Conservation (phyloP, 2,888 invertebrate species). For the Eumacrocentrus americanus region DNA sequence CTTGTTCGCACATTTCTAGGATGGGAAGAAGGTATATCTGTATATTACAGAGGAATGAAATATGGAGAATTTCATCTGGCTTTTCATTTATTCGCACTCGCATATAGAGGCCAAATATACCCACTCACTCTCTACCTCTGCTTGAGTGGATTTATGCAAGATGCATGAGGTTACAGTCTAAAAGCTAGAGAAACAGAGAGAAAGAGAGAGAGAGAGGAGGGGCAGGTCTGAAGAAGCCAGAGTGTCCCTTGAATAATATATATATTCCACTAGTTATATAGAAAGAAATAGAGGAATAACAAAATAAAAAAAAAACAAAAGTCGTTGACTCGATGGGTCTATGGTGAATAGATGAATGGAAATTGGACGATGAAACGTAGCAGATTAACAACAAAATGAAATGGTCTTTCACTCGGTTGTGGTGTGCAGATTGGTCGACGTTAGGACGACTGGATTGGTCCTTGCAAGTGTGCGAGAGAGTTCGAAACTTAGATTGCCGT, state of each 20-base stretch:
- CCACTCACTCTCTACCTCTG: constrained; percentile 12
- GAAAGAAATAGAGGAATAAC: constrained; percentile 13
- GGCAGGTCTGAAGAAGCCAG: constrained; percentile 28
- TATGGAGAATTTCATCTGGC: constrained; percentile 22
- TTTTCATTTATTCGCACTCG: constrained; percentile 20
- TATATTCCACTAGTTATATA: constrained; percentile 29
- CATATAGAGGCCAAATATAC: constrained; percentile 10
- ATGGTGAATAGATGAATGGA: constrained; percentile 8
- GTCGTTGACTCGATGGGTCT: constrained; percentile 12
- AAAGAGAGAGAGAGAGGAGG: constrained; percentile 22
- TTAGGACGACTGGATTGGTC: constrained; percentile 38
- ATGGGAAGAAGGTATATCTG: no score
- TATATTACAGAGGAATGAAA: constrained; percentile 9
- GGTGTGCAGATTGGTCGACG: constrained; percentile 43
- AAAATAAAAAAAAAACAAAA: constrained; percentile 16
- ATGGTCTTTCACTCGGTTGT: constrained; percentile 3
- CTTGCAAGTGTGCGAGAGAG: constrained; percentile 15
- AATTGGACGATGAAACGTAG: constrained; percentile 9
- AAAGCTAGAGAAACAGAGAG: constrained; percentile 21
- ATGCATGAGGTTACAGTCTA: constrained; percentile 34
- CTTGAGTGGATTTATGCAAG: constrained; percentile 33
- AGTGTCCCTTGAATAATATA: constrained; percentile 38
- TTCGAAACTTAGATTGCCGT: constrained; percentile 56
- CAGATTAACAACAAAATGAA: constrained; percentile 31
- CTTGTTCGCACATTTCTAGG: no score